phyloP scores from a whole-genome alignment of 92 coral and sea anemone genomes.

The Parazoanthus atlanticus region DNA sequence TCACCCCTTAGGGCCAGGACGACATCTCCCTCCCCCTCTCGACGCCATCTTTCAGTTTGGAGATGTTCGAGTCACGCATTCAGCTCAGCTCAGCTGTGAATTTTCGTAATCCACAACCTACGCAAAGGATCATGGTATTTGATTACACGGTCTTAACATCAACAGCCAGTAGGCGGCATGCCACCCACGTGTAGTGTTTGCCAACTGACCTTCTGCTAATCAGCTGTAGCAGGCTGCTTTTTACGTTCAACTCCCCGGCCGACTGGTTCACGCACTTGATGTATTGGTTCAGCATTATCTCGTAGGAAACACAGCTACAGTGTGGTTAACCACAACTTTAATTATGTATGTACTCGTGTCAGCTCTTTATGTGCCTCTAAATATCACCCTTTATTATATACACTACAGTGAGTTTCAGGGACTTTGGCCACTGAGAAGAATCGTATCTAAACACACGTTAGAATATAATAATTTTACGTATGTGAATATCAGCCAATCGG shows the following conservation, averaged over 20 bases:
- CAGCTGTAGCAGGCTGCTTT: conserved; percentile 29
- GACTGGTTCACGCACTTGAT: conserved; percentile 35
- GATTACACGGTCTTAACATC: neutral
- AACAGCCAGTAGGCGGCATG: neutral
- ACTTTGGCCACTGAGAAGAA: too few relatives aligned
- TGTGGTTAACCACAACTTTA: neutral
- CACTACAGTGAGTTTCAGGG: too few relatives aligned
- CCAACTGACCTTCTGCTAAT: conserved; percentile 34
- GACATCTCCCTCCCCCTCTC: too few relatives aligned
- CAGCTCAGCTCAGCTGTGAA: too few relatives aligned
- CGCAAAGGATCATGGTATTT: neutral
- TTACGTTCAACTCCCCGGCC: conserved; percentile 18
- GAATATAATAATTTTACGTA: too few relatives aligned
- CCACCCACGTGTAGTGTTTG: neutral
- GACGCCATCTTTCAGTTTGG: too few relatives aligned
- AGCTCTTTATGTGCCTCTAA: neutral
- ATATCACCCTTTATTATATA: neutral
- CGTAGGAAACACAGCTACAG: conserved; percentile 22
- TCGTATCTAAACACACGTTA: too few relatives aligned
- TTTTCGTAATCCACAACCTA: too few relatives aligned
- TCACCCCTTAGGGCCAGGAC: too few relatives aligned
- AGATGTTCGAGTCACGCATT: too few relatives aligned
- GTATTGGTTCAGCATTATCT: conserved; percentile 29
- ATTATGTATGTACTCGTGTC: neutral
- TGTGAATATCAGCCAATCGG: too few relatives aligned